Evolutionary conservation across 92 coral and sea anemone genomes (phyloP), one percentile per base, ranked within the genome.

Genomic region (Zoanthus sociatus): DNA sequence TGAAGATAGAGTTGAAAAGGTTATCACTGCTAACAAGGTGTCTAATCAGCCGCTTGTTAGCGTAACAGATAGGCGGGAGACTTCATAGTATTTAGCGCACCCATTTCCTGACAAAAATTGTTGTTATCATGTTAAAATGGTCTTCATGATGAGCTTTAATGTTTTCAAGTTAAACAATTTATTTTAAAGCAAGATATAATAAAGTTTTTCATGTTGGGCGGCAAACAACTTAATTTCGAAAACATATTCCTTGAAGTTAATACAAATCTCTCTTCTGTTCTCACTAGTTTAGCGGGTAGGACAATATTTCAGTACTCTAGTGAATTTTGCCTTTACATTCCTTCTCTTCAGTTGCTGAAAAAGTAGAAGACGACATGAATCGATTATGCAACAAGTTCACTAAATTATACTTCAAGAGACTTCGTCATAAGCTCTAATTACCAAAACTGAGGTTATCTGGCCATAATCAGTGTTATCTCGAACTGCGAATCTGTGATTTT

Each of bases 21-120:
- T 81, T 81, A 81, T 81, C 85, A 37, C 32, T 32, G 58, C 85
- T 81, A 81, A 81, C 85, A 81, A 81, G 85, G 85, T 81, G 85
- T 81, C 47, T 21, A 46, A 46, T 81, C 85, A 69, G 37, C 85
- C 2, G 44, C 67, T 81, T 30, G 85, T 81, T 81, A 81, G 75
- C 46, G 63, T 37, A 11, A 20, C 61, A 7, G 30, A 58, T 58
- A 8, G 84, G 64, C 26, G 71, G 4, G 54, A 33, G 42, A 54
- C 64, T 53, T 77, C 47, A 53, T 26, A 45, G n/a, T 55, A 54
- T 77, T 17, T 9, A 68, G 48, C 82, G 26, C 82, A 20, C 82
- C 82, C 67, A 54, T 31, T 77, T 47, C 82, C 44, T 54, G 44
- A 12, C 13, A 42, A 53, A 54, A 53, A 20, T 17, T 26, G 21